phyloP scores from a whole-genome alignment of 2,113 vertebrate genomes.

The Mustela nigripes region DNA sequence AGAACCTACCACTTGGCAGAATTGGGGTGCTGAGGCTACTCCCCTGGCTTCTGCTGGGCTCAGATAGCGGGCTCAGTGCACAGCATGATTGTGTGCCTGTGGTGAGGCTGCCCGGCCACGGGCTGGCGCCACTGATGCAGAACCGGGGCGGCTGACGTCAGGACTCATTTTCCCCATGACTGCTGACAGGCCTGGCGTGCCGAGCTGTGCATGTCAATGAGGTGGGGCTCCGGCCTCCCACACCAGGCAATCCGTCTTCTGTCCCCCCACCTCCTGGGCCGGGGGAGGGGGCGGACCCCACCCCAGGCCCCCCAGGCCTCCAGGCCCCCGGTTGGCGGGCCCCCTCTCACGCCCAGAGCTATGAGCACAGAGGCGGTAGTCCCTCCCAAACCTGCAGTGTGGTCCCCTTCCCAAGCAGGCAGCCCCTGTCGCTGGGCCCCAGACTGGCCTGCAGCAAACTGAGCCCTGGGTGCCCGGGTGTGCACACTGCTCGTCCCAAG shows the following conservation, averaged over 20 bases:
- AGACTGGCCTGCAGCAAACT: too few relatives aligned
- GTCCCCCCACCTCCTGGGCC: background rate
- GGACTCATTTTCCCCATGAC: constrained; percentile 85
- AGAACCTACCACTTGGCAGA: background rate
- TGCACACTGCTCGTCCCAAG: background rate
- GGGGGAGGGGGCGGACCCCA: background rate
- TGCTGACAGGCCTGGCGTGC: constrained; percentile 81
- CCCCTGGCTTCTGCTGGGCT: constrained; percentile 77
- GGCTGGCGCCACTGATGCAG: background rate
- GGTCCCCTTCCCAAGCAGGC: background rate
- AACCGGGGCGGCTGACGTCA: constrained; percentile 80
- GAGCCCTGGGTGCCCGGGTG: background rate
- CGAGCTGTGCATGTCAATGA: constrained; percentile 80
- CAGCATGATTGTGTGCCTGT: accelerated
- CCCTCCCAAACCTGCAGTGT: background rate
- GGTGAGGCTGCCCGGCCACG: background rate
- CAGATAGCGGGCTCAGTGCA: background rate
- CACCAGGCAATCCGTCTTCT: constrained; percentile 77
- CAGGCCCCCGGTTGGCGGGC: accelerated
- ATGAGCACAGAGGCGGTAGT: background rate
- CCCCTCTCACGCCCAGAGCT: background rate
- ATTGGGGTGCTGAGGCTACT: constrained; percentile 72
- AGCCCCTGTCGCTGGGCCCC: background rate
- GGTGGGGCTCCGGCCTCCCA: constrained; percentile 76
- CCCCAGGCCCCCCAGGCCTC: accelerated